Evolutionary conservation across 2,113 vertebrate genomes (phyloP).

Genomic region (Cisticola juncidis): DNA sequence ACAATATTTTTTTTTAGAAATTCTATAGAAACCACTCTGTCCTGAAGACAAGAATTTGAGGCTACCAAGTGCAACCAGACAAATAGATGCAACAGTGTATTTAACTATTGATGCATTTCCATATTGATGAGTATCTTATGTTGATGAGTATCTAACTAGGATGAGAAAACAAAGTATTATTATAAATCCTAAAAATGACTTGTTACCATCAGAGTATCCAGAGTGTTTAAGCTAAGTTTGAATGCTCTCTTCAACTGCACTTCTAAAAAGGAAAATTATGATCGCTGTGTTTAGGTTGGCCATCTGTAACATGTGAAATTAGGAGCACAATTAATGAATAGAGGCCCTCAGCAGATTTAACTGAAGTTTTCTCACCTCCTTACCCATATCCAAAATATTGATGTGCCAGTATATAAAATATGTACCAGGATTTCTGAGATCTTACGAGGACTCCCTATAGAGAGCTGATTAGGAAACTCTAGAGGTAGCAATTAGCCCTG

Average conservation of each 20-base stretch:
- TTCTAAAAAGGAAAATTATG: neutral
- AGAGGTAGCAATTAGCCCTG: neutral
- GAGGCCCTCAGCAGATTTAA: neutral
- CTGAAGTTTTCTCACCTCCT: neutral
- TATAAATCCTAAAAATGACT: neutral
- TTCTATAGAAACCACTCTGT: neutral
- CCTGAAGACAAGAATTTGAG: neutral
- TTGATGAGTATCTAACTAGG: neutral
- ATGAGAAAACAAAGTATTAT: neutral
- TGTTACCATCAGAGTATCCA: neutral
- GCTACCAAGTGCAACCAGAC: neutral
- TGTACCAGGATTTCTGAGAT: neutral
- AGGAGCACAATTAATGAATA: neutral
- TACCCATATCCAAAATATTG: neutral
- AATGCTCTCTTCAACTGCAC: neutral
- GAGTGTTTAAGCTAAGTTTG: neutral
- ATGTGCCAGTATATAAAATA: neutral
- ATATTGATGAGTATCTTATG: neutral
- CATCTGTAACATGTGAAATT: neutral
- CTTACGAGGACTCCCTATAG: neutral
- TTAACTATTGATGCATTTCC: neutral
- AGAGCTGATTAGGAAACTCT: neutral
- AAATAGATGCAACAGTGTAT: neutral
- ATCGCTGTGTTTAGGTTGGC: neutral
- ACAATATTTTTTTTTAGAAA: neutral